Evolutionary conservation across 2,113 vertebrate genomes (phyloP).

Genomic region (Plotosus lineatus): DNA sequence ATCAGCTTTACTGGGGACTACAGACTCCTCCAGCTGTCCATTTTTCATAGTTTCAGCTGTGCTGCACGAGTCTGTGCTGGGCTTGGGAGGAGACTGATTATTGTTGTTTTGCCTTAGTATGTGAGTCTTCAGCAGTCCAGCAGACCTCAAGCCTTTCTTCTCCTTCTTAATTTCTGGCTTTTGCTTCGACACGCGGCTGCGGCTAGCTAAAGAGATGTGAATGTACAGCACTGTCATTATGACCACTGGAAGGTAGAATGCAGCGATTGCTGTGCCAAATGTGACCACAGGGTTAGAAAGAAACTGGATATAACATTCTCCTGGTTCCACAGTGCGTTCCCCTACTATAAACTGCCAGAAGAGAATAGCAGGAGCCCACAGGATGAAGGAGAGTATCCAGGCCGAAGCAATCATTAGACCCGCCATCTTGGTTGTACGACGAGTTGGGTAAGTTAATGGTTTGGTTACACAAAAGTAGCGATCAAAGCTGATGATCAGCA

Average conservation of each 20-base stretch:
- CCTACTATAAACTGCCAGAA: constrained; percentile 99
- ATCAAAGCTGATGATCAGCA: constrained; percentile 97
- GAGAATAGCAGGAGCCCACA: constrained; percentile 96
- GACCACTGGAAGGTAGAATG: constrained; percentile 95
- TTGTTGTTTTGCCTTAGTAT: constrained; percentile 87
- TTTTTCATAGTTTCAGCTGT: constrained; percentile 81
- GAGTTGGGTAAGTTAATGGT: constrained; percentile 88
- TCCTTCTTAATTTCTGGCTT: constrained; percentile 86
- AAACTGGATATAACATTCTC: constrained; percentile 95
- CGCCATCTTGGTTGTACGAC: constrained; percentile 96
- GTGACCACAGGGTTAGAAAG: constrained; percentile 93
- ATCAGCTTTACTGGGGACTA: constrained; percentile 64
- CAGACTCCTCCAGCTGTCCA: constrained; percentile 79
- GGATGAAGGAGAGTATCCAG: constrained; percentile 95
- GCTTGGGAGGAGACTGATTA: constrained; percentile 75
- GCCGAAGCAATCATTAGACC: constrained; percentile 95
- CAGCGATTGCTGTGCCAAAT: constrained; percentile 95
- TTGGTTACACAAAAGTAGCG: constrained; percentile 99
- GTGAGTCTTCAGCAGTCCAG: constrained; percentile 83
- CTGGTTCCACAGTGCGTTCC: constrained; percentile 85
- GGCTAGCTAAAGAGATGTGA: constrained; percentile 94
- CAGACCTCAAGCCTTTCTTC: constrained; percentile 82
- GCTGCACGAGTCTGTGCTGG: constrained; percentile 65
- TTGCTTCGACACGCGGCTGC: constrained; percentile 91
- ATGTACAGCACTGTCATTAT: constrained; percentile 98